Evolutionary conservation across 2,113 vertebrate genomes (phyloP).

Genomic region (Pelusios castaneus): DNA sequence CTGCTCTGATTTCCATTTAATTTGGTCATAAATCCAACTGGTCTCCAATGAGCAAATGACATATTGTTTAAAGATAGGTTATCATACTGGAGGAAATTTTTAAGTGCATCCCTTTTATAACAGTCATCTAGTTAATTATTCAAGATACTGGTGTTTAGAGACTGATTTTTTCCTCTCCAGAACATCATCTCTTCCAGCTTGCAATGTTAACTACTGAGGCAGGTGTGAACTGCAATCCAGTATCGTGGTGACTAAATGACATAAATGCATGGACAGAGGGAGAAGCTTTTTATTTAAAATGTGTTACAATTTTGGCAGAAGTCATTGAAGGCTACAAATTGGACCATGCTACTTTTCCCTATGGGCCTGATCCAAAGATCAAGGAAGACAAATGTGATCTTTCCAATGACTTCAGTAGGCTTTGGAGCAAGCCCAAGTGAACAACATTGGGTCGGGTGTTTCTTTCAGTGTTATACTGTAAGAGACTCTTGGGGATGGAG

Average conservation of each 20-base stretch:
- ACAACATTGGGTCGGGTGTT: not conserved
- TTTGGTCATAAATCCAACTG: not conserved
- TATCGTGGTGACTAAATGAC: not conserved
- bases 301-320: not conserved
- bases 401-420: not conserved
- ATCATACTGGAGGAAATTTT: not conserved
- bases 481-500: not conserved
- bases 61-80: not conserved
- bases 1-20: not conserved
- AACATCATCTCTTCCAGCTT: not conserved
- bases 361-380: not conserved
- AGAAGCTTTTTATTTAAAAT: not conserved
- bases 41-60: not conserved
- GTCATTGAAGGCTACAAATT: not conserved
- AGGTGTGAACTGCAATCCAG: not conserved
- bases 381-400: not conserved
- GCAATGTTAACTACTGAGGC: not conserved
- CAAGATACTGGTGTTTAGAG: not conserved
- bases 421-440: not conserved
- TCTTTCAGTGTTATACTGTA: not conserved
- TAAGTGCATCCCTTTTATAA: not conserved
- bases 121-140: not conserved
- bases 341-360: not conserved
- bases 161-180: not conserved
- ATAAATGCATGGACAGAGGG: not conserved